These are phyloP conservation scores for Battus philenor DNA, from an alignment of 1,140 invertebrate genomes.

Conservation along the genomic window DNA sequence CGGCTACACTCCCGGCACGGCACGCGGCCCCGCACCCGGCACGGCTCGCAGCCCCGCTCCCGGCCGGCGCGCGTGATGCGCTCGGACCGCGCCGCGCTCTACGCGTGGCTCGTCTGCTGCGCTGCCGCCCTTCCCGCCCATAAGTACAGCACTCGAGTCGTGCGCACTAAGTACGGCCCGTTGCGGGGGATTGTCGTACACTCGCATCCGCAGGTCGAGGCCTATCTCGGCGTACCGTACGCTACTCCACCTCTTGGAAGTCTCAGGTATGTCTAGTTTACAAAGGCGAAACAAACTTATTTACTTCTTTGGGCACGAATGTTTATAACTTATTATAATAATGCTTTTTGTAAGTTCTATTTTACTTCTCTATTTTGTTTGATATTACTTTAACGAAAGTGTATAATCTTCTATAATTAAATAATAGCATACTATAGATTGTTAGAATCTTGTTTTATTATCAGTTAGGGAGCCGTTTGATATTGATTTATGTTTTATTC, in stretches of 20 bases:
- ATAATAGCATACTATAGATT: too few species aligned
- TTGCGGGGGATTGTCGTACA: constrained; percentile 89
- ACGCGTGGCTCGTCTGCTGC: constrained; percentile 71
- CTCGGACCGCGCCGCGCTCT: constrained; percentile 58
- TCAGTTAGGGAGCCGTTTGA: too few species aligned
- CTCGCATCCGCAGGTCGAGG: constrained; percentile 88
- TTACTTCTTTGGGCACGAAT: too few species aligned
- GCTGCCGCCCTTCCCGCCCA: constrained; percentile 75
- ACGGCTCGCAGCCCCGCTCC: constrained; percentile 42
- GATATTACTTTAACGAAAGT: too few species aligned
- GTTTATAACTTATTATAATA: too few species aligned
- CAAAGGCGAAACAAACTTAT: too few species aligned
- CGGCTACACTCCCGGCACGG: constrained; percentile 35
- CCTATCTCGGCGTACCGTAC: constrained; percentile 97
- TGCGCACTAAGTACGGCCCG: constrained; percentile 91
- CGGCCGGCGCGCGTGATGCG: constrained; percentile 58
- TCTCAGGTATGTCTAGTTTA: constrained; percentile 56
- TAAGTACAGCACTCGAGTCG: constrained; percentile 87
- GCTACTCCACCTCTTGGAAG: constrained; percentile 78
- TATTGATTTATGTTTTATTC: too few species aligned
- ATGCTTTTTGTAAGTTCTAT: too few species aligned
- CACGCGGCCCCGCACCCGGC: constrained; percentile 53
- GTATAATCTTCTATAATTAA: too few species aligned
- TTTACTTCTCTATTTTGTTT: too few species aligned
- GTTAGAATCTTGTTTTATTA: too few species aligned